Base-by-base conservation (phyloP, 2,888 invertebrate species). In the Macaria liturata region DNA sequence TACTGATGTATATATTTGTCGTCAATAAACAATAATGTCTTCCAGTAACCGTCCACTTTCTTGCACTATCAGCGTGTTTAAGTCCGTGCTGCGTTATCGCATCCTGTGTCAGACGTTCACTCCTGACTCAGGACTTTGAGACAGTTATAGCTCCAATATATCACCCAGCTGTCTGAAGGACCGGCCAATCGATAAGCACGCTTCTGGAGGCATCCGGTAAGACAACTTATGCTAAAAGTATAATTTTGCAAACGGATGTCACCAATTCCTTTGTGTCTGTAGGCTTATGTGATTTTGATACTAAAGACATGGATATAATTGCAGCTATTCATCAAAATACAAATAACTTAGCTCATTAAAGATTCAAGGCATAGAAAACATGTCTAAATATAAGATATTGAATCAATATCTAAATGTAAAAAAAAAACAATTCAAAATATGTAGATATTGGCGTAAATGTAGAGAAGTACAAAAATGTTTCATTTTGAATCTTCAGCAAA, bases 161-260 rank as follows among this genome's bases (percentile, higher is more conserved):
- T 76, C 73, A 76, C 71, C 62, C 72, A 71, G 67, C 74, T 79
- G 76, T 76, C 78, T 65, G 62, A 65, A 67, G 70, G 74, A 74
- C 75, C 68, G 63, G 48, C 44, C 58, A 56, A 59, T 56, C 72
- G 86, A 86, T 87, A 85, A 84, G 66, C 80, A 75, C 79, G 73
- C 83, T 81, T 80, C 83, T 81, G 74, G 61, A 75, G 74, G 42
- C 50, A 60, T 57, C 58, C 59, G 48, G 53, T 48, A 46, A 34
- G 47, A 3, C 20, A 49, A 49, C 30, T 42, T 46, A 54, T 37
- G 43, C 9, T 20, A 34, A 37, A 32, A 52, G 46, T 39, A 39
- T 39, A 39, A 7, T 39, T 39, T 7, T 39, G 39, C 0, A 39
- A 39, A 39, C 39, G 39, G 39, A 39, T 7, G 8, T 39, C 39